Conservation (phyloP, 2,888 invertebrate genomes). For the Orthonevra nobilis region DNA sequence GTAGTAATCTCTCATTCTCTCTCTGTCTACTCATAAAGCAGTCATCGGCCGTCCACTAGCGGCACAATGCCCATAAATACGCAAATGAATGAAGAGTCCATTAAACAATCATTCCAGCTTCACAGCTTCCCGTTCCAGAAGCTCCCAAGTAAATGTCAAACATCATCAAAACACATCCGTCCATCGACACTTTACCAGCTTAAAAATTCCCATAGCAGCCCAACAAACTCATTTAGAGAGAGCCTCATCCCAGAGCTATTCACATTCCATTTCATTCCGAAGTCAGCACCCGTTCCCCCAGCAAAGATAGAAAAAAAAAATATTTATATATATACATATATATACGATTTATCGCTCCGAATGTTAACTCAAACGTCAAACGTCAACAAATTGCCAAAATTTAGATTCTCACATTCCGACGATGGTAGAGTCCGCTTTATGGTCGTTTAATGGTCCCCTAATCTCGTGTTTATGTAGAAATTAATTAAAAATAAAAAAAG, state of each 20-base stretch:
- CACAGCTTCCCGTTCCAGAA: background rate
- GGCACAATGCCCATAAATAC: constrained; percentile 4
- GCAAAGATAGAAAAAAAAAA: too few relatives aligned
- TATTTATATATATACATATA: too few relatives aligned
- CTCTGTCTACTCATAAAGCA: background rate
- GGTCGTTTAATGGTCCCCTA: constrained; percentile 47
- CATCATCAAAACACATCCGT: too few relatives aligned
- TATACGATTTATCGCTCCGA: too few relatives aligned
- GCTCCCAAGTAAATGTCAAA: constrained; percentile 4
- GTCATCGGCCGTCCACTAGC: background rate
- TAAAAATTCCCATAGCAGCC: too few relatives aligned
- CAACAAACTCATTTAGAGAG: too few relatives aligned
- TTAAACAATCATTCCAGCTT: background rate
- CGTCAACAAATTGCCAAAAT: constrained; percentile 43
- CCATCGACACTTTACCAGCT: too few relatives aligned
- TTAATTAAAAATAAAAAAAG: constrained; percentile 31
- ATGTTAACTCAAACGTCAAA: constrained; percentile 33
- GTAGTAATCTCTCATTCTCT: too few relatives aligned
- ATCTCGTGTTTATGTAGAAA: constrained; percentile 54
- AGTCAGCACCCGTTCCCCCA: too few relatives aligned
- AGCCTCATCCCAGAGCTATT: background rate
- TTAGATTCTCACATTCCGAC: constrained; percentile 37
- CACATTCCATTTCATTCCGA: background rate
- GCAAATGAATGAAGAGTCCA: constrained; percentile 7
- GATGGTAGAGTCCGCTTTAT: constrained; percentile 50